phyloP scores from a whole-genome alignment of 2,113 vertebrate species.

The Cynopterus brachyotis region DNA sequence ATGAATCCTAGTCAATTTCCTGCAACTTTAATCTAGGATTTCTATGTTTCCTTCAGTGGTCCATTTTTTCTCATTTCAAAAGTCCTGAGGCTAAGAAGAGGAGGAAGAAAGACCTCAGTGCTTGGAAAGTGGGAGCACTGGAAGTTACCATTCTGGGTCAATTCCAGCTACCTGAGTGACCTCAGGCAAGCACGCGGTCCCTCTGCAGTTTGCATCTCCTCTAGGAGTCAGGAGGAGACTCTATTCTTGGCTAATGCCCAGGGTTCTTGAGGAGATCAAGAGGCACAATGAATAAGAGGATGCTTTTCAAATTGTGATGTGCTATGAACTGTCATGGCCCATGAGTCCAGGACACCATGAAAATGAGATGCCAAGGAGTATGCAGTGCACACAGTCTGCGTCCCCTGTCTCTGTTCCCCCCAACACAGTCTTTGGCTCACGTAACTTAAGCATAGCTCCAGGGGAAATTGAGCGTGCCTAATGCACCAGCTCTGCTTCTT shows the following conservation, averaged over 20 bases:
- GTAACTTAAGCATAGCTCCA: neutral
- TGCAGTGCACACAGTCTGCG: fast-evolving
- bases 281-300: neutral
- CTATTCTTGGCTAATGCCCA: neutral
- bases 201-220: neutral
- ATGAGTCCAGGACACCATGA: neutral
- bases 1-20: neutral
- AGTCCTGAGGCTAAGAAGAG: neutral
- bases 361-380: too few species aligned
- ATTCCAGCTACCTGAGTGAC: fast-evolving
- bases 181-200: neutral
- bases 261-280: neutral
- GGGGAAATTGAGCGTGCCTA: neutral
- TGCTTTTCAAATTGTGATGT: neutral
- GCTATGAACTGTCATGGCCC: too few species aligned
- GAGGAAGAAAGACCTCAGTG: neutral
- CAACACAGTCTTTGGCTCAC: fast-evolving
- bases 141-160: neutral
- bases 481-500: neutral
- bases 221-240: neutral
- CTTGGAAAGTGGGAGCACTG: neutral
- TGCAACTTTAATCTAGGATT: neutral
- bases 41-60: neutral
- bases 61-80: neutral
- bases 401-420: too few species aligned